Conservation (phyloP, 2,797 vertebrate genomes). For the Saxicola maurus region DNA sequence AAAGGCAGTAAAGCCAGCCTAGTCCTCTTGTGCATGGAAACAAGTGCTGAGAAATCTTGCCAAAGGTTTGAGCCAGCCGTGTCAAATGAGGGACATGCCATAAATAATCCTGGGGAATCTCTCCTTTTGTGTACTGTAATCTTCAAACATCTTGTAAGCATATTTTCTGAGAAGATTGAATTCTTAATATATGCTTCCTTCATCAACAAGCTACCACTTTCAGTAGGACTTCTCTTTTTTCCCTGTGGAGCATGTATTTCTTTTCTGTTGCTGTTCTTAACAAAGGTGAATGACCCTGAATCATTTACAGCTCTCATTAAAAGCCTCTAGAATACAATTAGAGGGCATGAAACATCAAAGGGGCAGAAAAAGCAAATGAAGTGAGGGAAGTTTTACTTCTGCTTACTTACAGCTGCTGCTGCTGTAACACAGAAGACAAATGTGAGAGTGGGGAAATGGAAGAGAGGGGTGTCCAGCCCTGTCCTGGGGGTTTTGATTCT, state of each 20-base stretch:
- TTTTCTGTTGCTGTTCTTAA: background rate
- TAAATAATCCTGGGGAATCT: background rate
- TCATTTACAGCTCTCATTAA: background rate
- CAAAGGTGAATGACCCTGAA: background rate
- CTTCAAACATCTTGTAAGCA: background rate
- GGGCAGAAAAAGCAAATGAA: background rate
- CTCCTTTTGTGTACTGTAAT: background rate
- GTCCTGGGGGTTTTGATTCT: background rate
- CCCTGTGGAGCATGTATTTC: background rate
- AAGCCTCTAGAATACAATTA: background rate
- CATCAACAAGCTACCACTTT: background rate
- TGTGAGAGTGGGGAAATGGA: too few relatives aligned
- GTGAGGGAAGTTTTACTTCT: background rate
- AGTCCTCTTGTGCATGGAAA: background rate
- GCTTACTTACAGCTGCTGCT: background rate
- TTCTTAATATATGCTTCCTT: fast-evolving
- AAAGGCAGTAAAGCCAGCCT: background rate
- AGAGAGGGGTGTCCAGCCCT: background rate
- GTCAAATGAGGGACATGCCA: background rate
- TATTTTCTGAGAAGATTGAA: background rate
- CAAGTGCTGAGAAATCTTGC: fast-evolving
- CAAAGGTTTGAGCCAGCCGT: background rate
- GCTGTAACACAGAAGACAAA: background rate
- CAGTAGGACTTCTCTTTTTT: background rate
- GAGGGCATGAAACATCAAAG: background rate